phyloP scores from a whole-genome alignment of 2,113 vertebrate species.

The Zingel zingel region DNA sequence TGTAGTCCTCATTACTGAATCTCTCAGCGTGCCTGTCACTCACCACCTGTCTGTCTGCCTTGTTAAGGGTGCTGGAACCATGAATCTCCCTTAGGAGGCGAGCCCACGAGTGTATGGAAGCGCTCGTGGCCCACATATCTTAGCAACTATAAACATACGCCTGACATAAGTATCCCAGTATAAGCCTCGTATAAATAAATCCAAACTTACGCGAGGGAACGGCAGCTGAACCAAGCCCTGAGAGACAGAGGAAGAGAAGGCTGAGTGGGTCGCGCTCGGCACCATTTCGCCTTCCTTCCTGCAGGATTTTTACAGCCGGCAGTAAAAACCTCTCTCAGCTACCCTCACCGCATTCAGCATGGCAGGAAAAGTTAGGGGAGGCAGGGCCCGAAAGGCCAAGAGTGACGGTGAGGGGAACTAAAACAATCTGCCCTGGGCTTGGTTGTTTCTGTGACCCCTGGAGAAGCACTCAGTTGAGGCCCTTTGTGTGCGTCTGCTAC shows the following conservation, averaged over 20 bases:
- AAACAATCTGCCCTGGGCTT: slow-evolving; percentile 64
- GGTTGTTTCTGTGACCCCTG: slow-evolving; percentile 62
- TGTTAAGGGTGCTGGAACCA: slow-evolving; percentile 71
- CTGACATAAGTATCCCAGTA: slow-evolving; percentile 64
- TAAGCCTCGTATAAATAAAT: slow-evolving; percentile 73
- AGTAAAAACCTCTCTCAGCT: slow-evolving; percentile 60
- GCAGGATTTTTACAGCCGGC: slow-evolving; percentile 64
- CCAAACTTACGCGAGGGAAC: slow-evolving; percentile 58
- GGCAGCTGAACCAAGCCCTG: slow-evolving; percentile 44
- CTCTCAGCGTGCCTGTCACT: slow-evolving; percentile 75
- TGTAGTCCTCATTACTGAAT: slow-evolving; percentile 76
- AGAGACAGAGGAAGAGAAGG: slow-evolving; percentile 40
- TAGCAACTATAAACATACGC: slow-evolving; percentile 66
- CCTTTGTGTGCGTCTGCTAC: slow-evolving; percentile 34
- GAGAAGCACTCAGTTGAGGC: slow-evolving; percentile 42
- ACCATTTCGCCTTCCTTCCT: slow-evolving; percentile 63
- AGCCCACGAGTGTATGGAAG: slow-evolving; percentile 52
- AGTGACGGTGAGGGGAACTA: slow-evolving; percentile 53
- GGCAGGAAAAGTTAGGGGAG: slow-evolving; percentile 53
- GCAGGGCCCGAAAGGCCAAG: slow-evolving; percentile 34
- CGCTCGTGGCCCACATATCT: slow-evolving; percentile 61
- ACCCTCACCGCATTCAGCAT: slow-evolving; percentile 49
- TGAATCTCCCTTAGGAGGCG: slow-evolving; percentile 68
- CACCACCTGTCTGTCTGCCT: slow-evolving; percentile 77
- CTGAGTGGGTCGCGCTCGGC: slow-evolving; percentile 49